These are phyloP conservation scores for Plutella xylostella DNA, from an alignment of 2,888 invertebrate species.

Conservation along the genomic window DNA sequence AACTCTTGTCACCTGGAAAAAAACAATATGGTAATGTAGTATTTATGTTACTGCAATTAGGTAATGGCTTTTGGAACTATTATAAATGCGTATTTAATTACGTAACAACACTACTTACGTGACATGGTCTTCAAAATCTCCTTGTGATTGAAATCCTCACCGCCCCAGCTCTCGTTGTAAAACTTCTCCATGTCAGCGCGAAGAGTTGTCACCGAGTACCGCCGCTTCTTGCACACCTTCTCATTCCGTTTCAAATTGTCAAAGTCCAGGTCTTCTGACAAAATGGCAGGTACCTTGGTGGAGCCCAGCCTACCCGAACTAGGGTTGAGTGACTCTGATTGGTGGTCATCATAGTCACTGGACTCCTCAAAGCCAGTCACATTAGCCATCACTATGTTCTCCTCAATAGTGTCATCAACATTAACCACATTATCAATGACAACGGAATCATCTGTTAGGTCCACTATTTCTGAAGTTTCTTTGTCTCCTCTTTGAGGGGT, in stretches of 20 bases:
- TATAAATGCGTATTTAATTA: background rate
- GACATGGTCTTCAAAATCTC: conserved; percentile 73
- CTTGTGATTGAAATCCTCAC: conserved; percentile 71
- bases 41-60: background rate
- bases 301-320: conserved; percentile 36
- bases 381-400: conserved; percentile 53
- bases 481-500: background rate
- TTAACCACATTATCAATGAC: conserved; percentile 12
- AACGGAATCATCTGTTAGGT: conserved; percentile 34
- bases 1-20: conserved; percentile 63
- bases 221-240: conserved; percentile 36
- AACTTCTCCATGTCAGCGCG: conserved; percentile 71
- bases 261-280: conserved; percentile 55
- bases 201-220: conserved; percentile 48
- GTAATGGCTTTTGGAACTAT: background rate
- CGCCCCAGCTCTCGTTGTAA: conserved; percentile 75
- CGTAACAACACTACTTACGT: conserved; percentile 51
- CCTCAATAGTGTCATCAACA: conserved; percentile 30
- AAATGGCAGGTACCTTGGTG: conserved; percentile 53
- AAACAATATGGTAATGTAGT: background rate
- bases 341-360: conserved; percentile 30
- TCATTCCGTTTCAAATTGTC: conserved; percentile 54
- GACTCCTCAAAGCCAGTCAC: conserved; percentile 43
- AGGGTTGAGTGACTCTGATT: conserved; percentile 14
- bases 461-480: conserved; percentile 20